phyloP scores from a whole-genome alignment of 2,113 vertebrate species.

The Dasyornis broadbenti region DNA sequence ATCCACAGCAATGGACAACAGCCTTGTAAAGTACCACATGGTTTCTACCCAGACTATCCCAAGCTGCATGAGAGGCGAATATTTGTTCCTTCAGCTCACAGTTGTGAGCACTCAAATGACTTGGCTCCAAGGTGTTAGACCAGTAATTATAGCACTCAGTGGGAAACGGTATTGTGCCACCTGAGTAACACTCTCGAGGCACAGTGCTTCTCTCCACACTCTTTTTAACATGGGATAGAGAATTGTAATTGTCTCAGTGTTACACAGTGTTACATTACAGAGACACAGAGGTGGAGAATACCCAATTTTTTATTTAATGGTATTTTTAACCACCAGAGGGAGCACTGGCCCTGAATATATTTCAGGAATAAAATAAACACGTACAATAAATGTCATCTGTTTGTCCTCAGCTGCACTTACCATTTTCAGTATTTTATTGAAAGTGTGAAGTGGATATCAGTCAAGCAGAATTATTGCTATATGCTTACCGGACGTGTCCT shows the following conservation, averaged over 20 bases:
- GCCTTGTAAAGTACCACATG: background rate
- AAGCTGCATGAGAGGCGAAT: background rate
- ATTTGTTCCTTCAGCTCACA: background rate
- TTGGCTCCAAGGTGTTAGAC: background rate
- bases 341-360: background rate
- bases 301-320: background rate
- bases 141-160: background rate
- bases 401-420: conserved; percentile 54
- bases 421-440: conserved; percentile 33
- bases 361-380: conserved; percentile 8
- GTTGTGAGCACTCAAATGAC: background rate
- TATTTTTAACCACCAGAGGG: conserved; percentile 46
- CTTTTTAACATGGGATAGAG: background rate
- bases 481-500: conserved; percentile 13
- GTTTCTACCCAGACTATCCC: background rate
- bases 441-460: conserved; percentile 46
- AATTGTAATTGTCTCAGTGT: background rate
- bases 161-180: background rate
- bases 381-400: conserved; percentile 11
- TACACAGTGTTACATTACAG: background rate
- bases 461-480: conserved; percentile 35
- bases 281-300: background rate
- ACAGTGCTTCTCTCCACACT: background rate
- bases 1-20: background rate
- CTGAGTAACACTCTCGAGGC: background rate